Conservation (phyloP, 2,113 vertebrate species). For the Toxotes jaculatrix region DNA sequence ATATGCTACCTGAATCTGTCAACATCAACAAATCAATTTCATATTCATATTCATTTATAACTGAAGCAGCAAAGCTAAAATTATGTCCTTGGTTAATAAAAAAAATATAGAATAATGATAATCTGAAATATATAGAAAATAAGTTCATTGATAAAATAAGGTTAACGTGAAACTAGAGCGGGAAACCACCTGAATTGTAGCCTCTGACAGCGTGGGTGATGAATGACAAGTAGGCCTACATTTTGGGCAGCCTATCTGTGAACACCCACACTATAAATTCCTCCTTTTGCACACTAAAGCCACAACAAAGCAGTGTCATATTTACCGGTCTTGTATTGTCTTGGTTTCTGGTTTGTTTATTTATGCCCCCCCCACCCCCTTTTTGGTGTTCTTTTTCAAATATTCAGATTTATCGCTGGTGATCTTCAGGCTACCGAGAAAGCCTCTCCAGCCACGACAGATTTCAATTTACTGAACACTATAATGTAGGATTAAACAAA, state of each 20-base stretch:
- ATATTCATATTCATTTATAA: background rate
- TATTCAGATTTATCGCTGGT: conserved; percentile 7
- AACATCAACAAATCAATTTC: background rate
- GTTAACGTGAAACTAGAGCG: conserved; percentile 65
- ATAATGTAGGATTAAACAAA: background rate
- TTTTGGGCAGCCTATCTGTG: conserved; percentile 56
- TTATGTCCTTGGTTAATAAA: too few species aligned
- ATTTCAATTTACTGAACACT: background rate
- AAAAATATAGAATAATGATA: background rate
- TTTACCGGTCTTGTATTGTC: conserved; percentile 42
- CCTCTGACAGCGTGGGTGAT: conserved; percentile 54
- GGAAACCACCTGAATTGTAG: conserved; percentile 72
- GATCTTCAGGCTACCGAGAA: conserved; percentile 15
- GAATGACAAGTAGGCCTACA: conserved; percentile 51
- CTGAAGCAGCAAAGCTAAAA: background rate
- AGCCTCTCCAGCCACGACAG: background rate
- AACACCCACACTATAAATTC: conserved; percentile 59
- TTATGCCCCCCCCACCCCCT: background rate
- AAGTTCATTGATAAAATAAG: conserved; percentile 72
- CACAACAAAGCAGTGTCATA: conserved; percentile 70
- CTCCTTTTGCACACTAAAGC: conserved; percentile 60
- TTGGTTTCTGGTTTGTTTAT: background rate
- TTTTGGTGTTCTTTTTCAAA: conserved; percentile 4
- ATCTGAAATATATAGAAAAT: too few species aligned
- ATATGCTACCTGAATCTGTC: too few species aligned